phyloP scores from a whole-genome alignment of 1,140 invertebrate genomes.

The Melipona quadrifasciata region DNA sequence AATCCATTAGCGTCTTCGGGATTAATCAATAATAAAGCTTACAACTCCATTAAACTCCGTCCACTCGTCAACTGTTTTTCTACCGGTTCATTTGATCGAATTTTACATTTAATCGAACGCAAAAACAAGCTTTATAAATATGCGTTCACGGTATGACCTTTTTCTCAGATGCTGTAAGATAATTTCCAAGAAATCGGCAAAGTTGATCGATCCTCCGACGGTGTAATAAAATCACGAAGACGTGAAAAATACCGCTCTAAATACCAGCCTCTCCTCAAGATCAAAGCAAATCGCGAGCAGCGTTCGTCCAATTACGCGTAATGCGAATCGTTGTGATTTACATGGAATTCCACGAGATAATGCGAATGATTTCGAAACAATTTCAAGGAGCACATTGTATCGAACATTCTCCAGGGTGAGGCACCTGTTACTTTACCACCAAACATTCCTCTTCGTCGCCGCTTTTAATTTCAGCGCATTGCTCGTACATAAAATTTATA shows the following conservation, averaged over 20 bases:
- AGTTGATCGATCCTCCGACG: background rate
- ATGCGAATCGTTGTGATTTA: constrained; percentile 39
- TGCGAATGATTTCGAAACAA: constrained; percentile 24
- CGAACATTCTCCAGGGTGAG: constrained; percentile 23
- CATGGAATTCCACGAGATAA: constrained; percentile 30
- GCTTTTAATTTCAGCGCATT: background rate
- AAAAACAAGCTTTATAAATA: background rate
- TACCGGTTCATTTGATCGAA: background rate
- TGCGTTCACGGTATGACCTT: background rate
- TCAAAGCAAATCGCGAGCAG: background rate
- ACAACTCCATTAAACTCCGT: background rate
- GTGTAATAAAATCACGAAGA: background rate
- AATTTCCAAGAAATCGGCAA: background rate
- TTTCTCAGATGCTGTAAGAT: background rate
- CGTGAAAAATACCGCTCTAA: background rate
- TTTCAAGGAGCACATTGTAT: background rate
- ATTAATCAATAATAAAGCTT: constrained; percentile 7
- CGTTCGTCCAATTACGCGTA: constrained; percentile 17
- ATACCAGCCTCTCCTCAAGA: constrained; percentile 16
- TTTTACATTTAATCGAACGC: background rate
- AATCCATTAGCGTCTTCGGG: background rate
- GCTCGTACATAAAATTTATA: background rate
- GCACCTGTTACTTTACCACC: background rate
- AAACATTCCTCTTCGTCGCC: background rate
- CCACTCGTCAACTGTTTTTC: background rate